Evolutionary conservation across 2,797 vertebrate species (phyloP), one percentile per base, ranked within the genome.

Genomic region (Crocidura indochinensis): DNA sequence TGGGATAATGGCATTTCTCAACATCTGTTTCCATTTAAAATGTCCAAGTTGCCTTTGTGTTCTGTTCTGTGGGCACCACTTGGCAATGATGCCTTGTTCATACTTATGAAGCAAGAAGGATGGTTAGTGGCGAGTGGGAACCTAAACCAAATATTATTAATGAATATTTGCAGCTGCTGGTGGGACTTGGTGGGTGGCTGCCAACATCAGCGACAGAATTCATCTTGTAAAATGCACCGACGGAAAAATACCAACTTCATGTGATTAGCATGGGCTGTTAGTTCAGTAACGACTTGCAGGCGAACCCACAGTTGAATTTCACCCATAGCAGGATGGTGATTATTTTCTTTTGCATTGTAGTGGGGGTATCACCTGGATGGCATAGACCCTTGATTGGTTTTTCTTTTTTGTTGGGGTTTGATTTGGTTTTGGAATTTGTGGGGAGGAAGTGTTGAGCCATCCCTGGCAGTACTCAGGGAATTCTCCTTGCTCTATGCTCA

Each of bases 121-220:
- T 95, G 96, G 97, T 96, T 98, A 97, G 96, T 84, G 96, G 86
- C 80, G 97, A 95, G 97, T 96, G 97, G 96, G 97, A 98, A 97
- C 98, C 98, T 98, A 98, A 98, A 98, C 97, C 95, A 98, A 97
- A 98, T 98, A 98, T 98, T 96, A 95, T 98, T 98, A 96, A 96
- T 98, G 98, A 98, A 98, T 98, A 98, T 98, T 97, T 98, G 96
- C 98, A 99, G 98, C 98, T 99, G 98, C 98, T 98, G 97, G 97
- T 98, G 98, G 98, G 98, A 98, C 96, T 95, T 97, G 96, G 94
- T 95, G 96, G 91, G 94, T 91, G 87, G 95, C 97, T 98, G 98
- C 98, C 97, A 97, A 97, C 87, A 74, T 97, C 94, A 94, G 97
- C 98, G 97, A 92, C 91, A 89, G 94, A 94, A 96, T 93, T 97